Percentiles rank a stretch among this genome's conserved stretches.
phyloP scores from a whole-genome alignment of 2,113 vertebrate genomes.

The Cyprinodon variegatus region DNA sequence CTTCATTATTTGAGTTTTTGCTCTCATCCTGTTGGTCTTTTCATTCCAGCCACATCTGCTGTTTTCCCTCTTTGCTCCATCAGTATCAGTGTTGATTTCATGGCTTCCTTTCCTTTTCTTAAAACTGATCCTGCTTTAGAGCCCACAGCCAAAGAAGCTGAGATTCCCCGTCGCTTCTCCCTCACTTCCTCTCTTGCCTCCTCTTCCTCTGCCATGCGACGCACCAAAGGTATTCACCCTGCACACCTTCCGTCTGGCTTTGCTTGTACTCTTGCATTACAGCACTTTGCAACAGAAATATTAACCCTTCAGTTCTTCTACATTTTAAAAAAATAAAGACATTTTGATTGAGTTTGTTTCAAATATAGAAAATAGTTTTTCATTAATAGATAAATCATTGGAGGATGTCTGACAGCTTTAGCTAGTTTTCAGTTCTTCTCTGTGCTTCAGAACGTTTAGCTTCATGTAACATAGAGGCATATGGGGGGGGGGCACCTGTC shows the following conservation, averaged over 20 bases:
- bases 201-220: constrained; percentile 79
- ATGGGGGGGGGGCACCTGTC: too few relatives aligned
- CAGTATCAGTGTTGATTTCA: neutral
- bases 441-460: too few relatives aligned
- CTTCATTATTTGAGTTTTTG: neutral
- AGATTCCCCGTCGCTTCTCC: constrained; percentile 88
- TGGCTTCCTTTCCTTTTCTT: neutral
- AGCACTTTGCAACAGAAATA: too few relatives aligned
- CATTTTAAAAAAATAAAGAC: too few relatives aligned
- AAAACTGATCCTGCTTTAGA: constrained; percentile 72
- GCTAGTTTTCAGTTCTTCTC: too few relatives aligned
- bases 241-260: neutral
- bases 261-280: too few relatives aligned
- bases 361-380: too few relatives aligned
- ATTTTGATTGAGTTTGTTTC: too few relatives aligned
- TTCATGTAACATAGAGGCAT: too few relatives aligned
- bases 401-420: too few relatives aligned
- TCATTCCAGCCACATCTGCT: neutral
- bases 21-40: neutral
- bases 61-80: neutral
- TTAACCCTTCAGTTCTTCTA: too few relatives aligned
- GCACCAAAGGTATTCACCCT: constrained; percentile 86
- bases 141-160: constrained; percentile 84
- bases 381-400: too few relatives aligned
- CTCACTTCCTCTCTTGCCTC: constrained; percentile 87